Percentiles rank a stretch among this genome's conserved stretches.
phyloP scores from a whole-genome alignment of 1,140 invertebrate genomes.

The Bombus superbus region DNA sequence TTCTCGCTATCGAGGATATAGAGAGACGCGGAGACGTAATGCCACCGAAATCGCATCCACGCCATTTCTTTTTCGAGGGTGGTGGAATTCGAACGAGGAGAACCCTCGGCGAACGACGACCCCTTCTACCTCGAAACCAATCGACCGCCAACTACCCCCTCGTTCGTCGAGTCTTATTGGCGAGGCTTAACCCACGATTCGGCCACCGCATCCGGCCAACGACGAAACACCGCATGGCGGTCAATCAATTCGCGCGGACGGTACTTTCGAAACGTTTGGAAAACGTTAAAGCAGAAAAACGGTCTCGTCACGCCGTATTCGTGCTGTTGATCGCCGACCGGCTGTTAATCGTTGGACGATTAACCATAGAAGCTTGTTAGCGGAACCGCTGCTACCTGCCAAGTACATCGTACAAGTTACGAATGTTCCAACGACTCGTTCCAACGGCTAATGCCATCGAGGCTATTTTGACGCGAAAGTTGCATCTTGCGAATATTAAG shows the following conservation, averaged over 20 bases:
- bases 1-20: background rate
- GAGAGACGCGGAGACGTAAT: background rate
- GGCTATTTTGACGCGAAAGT: no score
- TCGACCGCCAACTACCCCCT: slow-evolving; percentile 54
- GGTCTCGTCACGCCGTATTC: background rate
- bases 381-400: no score
- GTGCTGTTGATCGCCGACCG: background rate
- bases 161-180: slow-evolving; percentile 55
- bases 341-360: background rate
- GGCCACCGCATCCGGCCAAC: slow-evolving; percentile 49
- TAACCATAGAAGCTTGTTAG: background rate
- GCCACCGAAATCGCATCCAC: background rate
- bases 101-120: slow-evolving; percentile 35
- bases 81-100: background rate
- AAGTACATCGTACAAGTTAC: background rate
- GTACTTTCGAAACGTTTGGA: background rate
- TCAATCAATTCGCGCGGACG: background rate
- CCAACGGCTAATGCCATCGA: no score
- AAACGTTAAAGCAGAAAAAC: background rate
- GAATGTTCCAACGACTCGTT: background rate
- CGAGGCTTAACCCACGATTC: slow-evolving; percentile 34
- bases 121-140: slow-evolving; percentile 50
- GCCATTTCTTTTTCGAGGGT: slow-evolving; percentile 6
- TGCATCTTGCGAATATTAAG: no score
- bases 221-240: slow-evolving; percentile 12